Percentiles rank a stretch among this genome's conserved stretches.
phyloP scores from a whole-genome alignment of 2,113 vertebrate genomes.

The Rhinoptilus africanus region DNA sequence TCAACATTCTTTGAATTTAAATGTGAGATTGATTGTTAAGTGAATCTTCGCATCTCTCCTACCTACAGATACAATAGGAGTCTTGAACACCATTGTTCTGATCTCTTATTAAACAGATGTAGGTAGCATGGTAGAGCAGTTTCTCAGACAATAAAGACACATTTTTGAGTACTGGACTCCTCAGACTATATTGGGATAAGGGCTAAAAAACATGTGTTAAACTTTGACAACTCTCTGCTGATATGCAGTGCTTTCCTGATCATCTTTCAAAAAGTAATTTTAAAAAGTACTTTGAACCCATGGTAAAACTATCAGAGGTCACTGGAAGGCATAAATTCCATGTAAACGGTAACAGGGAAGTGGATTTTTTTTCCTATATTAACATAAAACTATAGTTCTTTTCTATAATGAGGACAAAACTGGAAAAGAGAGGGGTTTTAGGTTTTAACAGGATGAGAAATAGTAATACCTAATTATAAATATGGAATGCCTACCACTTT shows the following conservation, averaged over 20 bases:
- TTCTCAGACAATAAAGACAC: background rate
- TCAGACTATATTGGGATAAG: background rate
- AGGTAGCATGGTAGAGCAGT: background rate
- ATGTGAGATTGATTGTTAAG: background rate
- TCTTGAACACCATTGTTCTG: background rate
- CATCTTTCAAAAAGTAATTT: background rate
- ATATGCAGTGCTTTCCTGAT: background rate
- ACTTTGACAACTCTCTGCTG: background rate
- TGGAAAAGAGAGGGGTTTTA: background rate
- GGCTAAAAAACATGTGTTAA: background rate
- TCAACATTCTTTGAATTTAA: background rate
- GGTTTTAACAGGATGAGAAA: background rate
- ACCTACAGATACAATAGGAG: background rate
- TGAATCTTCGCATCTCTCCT: fast-evolving
- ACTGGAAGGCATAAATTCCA: background rate
- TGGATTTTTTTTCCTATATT: background rate
- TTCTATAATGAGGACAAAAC: background rate
- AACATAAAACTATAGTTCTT: background rate
- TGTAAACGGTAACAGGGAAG: background rate
- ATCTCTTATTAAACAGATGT: background rate
- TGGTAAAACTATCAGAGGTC: background rate
- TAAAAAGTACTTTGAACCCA: background rate
- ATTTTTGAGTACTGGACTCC: background rate
- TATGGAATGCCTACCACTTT: background rate
- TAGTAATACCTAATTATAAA: background rate